phyloP scores from a whole-genome alignment of 1,140 invertebrate genomes.

The Delia radicum region DNA sequence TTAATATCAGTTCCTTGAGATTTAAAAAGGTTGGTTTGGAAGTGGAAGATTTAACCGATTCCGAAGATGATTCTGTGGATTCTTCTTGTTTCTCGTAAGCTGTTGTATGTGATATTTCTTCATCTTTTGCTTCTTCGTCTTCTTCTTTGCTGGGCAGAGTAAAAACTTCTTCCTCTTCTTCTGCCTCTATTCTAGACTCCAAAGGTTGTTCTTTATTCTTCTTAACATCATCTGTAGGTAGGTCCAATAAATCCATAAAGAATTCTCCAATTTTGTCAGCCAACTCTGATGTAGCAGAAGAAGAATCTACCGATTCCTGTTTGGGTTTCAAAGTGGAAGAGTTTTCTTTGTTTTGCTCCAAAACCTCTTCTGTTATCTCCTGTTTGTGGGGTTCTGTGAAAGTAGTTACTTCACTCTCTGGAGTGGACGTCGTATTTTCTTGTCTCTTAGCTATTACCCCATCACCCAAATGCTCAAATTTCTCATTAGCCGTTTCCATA shows the following conservation, averaged over 20 bases:
- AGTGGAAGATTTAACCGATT: not conserved
- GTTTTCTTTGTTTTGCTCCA: not conserved
- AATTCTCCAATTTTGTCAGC: constrained; percentile 51
- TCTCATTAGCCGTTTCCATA: constrained; percentile 38
- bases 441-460: constrained; percentile 53
- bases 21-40: constrained; percentile 49
- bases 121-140: not conserved
- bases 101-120: not conserved
- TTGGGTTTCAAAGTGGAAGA: constrained; percentile 21
- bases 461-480: constrained; percentile 51
- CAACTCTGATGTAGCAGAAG: constrained; percentile 42
- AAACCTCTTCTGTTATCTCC: no score
- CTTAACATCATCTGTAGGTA: constrained; percentile 30
- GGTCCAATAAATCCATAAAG: constrained; percentile 49
- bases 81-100: no score
- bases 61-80: not conserved
- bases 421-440: constrained; percentile 27
- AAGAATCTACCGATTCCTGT: constrained; percentile 8
- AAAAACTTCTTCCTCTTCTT: constrained; percentile 26
- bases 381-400: not conserved
- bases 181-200: constrained; percentile 33
- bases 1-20: constrained; percentile 48
- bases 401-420: not conserved
- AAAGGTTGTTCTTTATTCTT: constrained; percentile 31
- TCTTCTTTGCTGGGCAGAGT: not conserved